phyloP scores from a whole-genome alignment of 64 coral and sea anemone genomes.

The Orbicella faveolata region DNA sequence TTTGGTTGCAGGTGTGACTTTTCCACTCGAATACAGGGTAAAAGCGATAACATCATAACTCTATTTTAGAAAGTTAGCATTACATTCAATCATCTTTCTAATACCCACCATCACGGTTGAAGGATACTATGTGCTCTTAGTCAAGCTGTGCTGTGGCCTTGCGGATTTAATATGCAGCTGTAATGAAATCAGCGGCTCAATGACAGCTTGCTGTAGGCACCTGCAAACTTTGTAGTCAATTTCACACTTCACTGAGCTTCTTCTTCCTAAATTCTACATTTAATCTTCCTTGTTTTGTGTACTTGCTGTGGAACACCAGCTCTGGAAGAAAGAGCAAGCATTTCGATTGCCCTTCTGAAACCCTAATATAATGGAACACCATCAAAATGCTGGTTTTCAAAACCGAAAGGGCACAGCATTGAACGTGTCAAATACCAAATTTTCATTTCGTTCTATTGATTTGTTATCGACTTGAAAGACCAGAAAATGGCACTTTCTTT shows the following conservation, averaged over 20 bases:
- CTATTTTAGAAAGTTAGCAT: too few relatives aligned
- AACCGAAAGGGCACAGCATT: not conserved
- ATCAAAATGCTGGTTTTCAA: too few relatives aligned
- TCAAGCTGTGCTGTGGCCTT: not conserved
- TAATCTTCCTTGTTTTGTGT: too few relatives aligned
- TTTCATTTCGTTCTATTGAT: not conserved
- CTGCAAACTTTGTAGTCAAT: not conserved
- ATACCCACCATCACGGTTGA: not conserved
- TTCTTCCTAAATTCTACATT: too few relatives aligned
- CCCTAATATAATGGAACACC: too few relatives aligned
- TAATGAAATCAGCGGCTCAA: not conserved
- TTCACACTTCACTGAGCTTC: not conserved
- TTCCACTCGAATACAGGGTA: too few relatives aligned
- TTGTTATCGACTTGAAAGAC: not conserved
- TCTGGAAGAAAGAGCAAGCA: too few relatives aligned
- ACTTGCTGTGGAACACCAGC: too few relatives aligned
- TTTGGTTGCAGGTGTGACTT: not conserved
- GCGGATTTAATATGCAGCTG: not conserved
- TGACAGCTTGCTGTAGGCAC: not conserved
- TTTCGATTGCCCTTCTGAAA: too few relatives aligned
- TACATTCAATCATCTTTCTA: too few relatives aligned
- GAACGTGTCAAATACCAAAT: not conserved
- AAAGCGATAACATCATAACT: too few relatives aligned
- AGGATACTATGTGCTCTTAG: not conserved
- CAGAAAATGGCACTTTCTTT: not conserved